A percentile compares a stretch with the other conserved stretches of the same genome.
Evolutionary conservation across 2,113 vertebrate genomes (phyloP).

Genomic region (Glaucidium brasilianum): DNA sequence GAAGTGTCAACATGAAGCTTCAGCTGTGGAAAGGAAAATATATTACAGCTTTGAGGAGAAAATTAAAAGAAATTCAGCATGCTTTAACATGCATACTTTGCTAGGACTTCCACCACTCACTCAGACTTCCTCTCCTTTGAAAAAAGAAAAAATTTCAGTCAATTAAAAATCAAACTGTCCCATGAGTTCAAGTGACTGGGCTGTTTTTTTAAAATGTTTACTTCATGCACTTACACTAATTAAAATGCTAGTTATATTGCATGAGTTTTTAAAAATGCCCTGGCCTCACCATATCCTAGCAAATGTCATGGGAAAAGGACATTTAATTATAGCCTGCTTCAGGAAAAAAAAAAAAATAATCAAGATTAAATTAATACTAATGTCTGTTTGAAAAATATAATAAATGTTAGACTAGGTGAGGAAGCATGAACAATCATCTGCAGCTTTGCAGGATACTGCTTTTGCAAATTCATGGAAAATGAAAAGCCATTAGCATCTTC

Average conservation of each 20-base stretch:
- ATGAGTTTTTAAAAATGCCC: slow-evolving; percentile 16
- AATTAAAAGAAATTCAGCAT: background rate
- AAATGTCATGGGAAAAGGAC: slow-evolving; percentile 47
- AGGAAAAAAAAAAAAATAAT: background rate
- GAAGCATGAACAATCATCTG: slow-evolving; percentile 9
- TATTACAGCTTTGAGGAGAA: slow-evolving; percentile 4
- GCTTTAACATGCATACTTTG: background rate
- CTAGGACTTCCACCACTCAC: background rate
- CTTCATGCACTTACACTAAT: slow-evolving; percentile 32
- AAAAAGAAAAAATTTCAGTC: background rate
- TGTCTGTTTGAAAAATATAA: slow-evolving; percentile 57
- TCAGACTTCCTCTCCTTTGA: background rate
- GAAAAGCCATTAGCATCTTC: background rate
- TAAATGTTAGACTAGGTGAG: slow-evolving; percentile 44
- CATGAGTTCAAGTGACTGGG: background rate
- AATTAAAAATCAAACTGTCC: slow-evolving; percentile 23
- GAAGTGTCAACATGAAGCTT: slow-evolving; percentile 4
- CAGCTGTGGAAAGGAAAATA: background rate
- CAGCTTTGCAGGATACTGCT: slow-evolving; percentile 16
- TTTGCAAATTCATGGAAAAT: slow-evolving; percentile 19
- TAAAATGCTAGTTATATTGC: slow-evolving; percentile 30
- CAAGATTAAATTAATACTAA: slow-evolving; percentile 50
- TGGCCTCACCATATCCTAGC: background rate
- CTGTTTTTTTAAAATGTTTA: background rate
- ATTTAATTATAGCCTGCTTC: slow-evolving; percentile 43